Evolutionary conservation across 2,113 vertebrate genomes (phyloP), one percentile per base, ranked within the genome.

Genomic region (Chaetodon auriga): DNA sequence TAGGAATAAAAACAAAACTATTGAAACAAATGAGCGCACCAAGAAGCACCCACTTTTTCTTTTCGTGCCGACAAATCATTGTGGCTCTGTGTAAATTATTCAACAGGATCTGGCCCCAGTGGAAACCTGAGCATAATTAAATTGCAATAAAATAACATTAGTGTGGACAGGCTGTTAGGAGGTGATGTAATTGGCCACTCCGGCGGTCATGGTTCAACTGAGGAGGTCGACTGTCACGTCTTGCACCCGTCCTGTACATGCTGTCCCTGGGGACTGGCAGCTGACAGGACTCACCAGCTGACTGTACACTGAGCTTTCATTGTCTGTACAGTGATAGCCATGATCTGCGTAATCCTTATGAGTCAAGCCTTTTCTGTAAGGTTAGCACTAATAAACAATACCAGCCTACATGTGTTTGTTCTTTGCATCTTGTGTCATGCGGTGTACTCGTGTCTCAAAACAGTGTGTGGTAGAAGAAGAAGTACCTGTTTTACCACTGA

Each of bases 131-230:
- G 94, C 91, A 95, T 95, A 95, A 96, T 95, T 95, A 95, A 95
- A 96, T 94, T 95, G 94, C 95, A 95, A 95, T 95, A 96, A 96
- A 95, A 95, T 94, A 95, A 96, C 93, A 95, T 94, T 94, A 95
- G 94, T 92, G 92, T 86, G 90, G 94, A 95, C 94, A 95, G 93
- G 94, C 88, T 92, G 93, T 95, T 94, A 91, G 91, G 73, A 93
- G 88, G 85, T 91, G 92, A 88, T 92, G 91, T 94, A 95, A 95
- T 94, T 93, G 93, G 92, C 93, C 91, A 84, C 89, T 94, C 80
- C 79, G 62, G 83, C 74, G 91, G 94, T 93, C 87, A 90, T 81
- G 92, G 92, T 89, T 95, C 89, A 93, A 89, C 78, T 80, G 80
- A 80, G 58, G 63, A 85, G 93, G 83, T 92, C 30, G 76, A 87